Evolutionary conservation across 2,113 vertebrate genomes (phyloP).

Genomic region (Tupaia tana): DNA sequence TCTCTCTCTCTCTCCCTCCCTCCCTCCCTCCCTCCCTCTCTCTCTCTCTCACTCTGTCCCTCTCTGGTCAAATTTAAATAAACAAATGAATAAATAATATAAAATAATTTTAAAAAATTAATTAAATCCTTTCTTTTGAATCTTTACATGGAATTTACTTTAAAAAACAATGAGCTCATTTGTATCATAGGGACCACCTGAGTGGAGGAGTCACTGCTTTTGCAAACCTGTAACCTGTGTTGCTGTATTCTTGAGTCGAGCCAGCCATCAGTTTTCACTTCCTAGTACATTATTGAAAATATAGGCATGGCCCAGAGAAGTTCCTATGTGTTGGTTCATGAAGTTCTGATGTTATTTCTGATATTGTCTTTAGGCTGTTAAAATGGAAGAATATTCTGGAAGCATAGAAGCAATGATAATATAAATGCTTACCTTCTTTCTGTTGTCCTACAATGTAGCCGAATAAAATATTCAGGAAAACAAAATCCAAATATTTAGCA

Average conservation of each 20-base stretch:
- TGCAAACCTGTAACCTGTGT: neutral
- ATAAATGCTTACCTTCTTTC: neutral
- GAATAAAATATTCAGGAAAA: conserved; percentile 17
- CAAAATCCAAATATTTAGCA: neutral
- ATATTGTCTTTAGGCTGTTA: neutral
- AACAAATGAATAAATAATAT: no score
- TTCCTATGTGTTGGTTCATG: neutral
- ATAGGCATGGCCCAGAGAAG: neutral
- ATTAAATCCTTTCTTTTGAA: neutral
- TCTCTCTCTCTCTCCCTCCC: no score
- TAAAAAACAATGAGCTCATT: neutral
- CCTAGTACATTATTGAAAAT: neutral
- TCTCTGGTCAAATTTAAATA: no score
- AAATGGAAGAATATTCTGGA: conserved; percentile 1
- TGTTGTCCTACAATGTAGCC: conserved; percentile 10
- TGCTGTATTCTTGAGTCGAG: neutral
- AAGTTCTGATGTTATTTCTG: conserved; percentile 10
- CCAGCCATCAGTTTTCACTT: neutral
- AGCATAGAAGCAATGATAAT: neutral
- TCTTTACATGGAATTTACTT: neutral
- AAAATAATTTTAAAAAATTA: neutral
- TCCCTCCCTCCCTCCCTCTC: no score
- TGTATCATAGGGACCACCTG: neutral
- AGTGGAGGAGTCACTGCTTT: neutral
- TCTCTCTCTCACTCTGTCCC: no score